Conservation (phyloP, 53 echinoderm and acorn worm genomes). For the Astropecten irregularis region DNA sequence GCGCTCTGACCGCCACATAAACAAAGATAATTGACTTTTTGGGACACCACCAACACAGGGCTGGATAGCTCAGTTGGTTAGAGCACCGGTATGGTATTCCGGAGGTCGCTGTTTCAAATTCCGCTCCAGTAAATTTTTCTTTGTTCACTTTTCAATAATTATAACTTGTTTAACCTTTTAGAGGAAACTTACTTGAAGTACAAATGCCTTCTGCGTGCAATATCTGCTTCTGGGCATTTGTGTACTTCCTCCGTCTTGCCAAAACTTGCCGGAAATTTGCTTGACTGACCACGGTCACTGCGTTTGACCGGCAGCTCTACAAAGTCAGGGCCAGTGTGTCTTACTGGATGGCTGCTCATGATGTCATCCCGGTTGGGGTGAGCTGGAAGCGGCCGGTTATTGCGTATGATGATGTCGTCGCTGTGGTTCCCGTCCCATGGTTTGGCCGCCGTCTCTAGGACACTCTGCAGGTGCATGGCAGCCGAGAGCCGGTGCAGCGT, state of each 20-base stretch:
- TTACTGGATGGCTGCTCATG: slow-evolving; percentile 35
- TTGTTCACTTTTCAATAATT: not conserved
- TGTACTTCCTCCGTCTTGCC: no score
- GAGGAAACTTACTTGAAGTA: slow-evolving; percentile 42
- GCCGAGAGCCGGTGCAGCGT: slow-evolving; percentile 6
- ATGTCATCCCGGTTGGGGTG: slow-evolving; percentile 63
- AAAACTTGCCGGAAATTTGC: no score
- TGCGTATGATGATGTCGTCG: slow-evolving; percentile 54
- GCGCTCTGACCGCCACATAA: no score
- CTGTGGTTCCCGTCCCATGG: slow-evolving; percentile 37
- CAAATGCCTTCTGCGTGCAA: not conserved
- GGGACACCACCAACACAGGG: no score
- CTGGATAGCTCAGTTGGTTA: no score
- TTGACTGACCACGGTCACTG: not conserved
- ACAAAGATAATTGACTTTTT: no score
- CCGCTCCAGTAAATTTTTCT: not conserved
- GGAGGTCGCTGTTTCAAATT: no score
- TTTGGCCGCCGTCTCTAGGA: slow-evolving; percentile 61
- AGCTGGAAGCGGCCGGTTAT: slow-evolving; percentile 12
- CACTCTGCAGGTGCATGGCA: slow-evolving; percentile 60
- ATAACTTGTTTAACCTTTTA: not conserved
- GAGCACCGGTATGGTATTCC: no score
- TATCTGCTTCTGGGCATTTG: not conserved
- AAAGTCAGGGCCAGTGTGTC: not conserved
- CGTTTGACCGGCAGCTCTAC: not conserved